phyloP scores from a whole-genome alignment of 2,888 invertebrate genomes.

The Ditylenchus weischeri region DNA sequence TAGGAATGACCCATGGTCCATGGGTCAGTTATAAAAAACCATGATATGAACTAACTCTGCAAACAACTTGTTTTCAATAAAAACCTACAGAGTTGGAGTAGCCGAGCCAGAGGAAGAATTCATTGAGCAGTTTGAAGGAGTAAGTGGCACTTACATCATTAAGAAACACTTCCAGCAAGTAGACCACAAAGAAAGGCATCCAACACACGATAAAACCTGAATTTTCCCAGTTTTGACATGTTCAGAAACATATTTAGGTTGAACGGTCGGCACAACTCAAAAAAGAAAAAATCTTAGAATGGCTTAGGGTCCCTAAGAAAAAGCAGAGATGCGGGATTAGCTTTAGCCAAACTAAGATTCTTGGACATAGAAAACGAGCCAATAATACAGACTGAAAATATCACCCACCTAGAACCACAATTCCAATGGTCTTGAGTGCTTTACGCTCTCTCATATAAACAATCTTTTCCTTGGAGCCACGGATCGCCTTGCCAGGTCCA shows the following conservation, averaged over 20 bases:
- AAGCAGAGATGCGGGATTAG: too few species aligned
- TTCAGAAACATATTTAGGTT: too few species aligned
- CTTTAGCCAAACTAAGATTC: too few species aligned
- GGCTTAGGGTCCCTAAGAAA: too few species aligned
- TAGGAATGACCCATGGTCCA: too few species aligned
- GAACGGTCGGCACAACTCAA: too few species aligned
- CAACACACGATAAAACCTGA: slow-evolving; percentile 60
- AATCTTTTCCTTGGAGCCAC: slow-evolving; percentile 58
- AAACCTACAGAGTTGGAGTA: slow-evolving; percentile 58
- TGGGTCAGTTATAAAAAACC: too few species aligned
- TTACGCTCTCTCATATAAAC: slow-evolving; percentile 57
- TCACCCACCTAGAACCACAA: slow-evolving; percentile 53
- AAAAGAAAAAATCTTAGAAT: too few species aligned
- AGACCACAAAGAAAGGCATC: slow-evolving; percentile 60
- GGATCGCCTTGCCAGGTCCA: slow-evolving; percentile 51
- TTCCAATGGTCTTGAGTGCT: slow-evolving; percentile 58
- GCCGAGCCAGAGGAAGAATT: slow-evolving; percentile 60
- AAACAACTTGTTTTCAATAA: neutral
- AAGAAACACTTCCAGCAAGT: slow-evolving; percentile 56
- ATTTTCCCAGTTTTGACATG: too few species aligned
- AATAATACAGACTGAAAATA: neutral
- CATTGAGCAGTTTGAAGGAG: slow-evolving; percentile 45
- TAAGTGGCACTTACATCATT: slow-evolving; percentile 32
- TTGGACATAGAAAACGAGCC: too few species aligned
- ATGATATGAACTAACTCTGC: too few species aligned